Base-by-base conservation (phyloP, 2,113 vertebrate genomes). In the Candoia aspera region DNA sequence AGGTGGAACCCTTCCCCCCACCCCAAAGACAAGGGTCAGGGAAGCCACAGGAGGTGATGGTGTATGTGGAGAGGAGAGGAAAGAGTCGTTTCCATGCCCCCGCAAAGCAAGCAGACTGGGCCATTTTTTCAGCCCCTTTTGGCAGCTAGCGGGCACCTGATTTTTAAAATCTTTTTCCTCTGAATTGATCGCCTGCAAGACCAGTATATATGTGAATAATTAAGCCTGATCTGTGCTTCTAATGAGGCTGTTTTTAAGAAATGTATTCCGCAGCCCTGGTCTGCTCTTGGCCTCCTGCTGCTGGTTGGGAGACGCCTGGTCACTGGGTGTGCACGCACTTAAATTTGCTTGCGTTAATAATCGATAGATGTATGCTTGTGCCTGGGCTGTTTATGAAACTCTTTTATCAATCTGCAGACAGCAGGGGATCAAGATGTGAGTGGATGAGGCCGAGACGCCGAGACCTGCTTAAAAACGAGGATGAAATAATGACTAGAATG, bases 391-490 rank as follows among this genome's bases (percentile, higher is more conserved):
- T 91, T 3, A 59, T 84, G 96, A 85, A 84, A 89, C 96, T 94
- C 93, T 91, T 97, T 95, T 62, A 53, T 96, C 96, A 96, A 92
- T 6, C 91, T 73, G n/a, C 93, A 93, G 95, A 94, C 96, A 95
- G 92, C 84, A 0, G 0, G 29, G 24, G 92, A 93, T 92, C 93
- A 23, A 91, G 95, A 90, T 0, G 93, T 0, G 91, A 94, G 93
- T 87, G 6, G 94, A 88, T 90, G 91, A 93, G 95, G 73, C 95
- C 96, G 88, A 0, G 86, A 2, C 88, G 93, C 94, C 12, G 54
- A 94, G 59, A 1, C 4, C 93, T 85, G 5, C 57, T 96, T 95
- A 90, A 90, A 93, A 84, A 93, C 60, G 0, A 0, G 92, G 92
- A 83, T 92, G 95, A 94, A 96, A 95, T 96, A 94, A 95, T 95